Conservation (phyloP, 35 echinoderm and acorn worm genomes). For the Heliocidaris erythrogramma region DNA sequence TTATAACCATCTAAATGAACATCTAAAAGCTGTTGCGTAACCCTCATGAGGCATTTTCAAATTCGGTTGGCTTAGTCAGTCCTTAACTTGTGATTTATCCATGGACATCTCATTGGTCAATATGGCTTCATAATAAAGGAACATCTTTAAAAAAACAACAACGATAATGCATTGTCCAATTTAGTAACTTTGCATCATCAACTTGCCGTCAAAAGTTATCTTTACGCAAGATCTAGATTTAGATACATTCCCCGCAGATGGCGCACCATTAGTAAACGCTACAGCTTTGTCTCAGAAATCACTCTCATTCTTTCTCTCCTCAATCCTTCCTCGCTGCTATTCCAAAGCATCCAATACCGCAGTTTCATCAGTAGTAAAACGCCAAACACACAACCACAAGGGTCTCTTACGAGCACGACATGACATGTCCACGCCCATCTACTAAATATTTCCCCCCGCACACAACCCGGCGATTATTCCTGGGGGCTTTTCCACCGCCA, state of each 20-base stretch:
- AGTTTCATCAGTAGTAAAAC: background rate
- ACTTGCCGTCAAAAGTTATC: background rate
- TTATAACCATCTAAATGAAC: no score
- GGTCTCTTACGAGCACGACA: background rate
- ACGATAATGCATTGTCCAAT: background rate
- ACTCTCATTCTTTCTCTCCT: background rate
- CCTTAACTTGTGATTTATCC: no score
- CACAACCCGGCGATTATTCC: background rate
- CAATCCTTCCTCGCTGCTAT: background rate
- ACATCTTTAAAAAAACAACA: no score
- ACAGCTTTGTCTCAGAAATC: background rate
- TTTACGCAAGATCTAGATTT: background rate
- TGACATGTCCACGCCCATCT: background rate
- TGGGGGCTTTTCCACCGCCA: background rate
- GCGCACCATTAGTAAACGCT: background rate
- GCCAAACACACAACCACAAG: background rate
- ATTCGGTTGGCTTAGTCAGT: no score
- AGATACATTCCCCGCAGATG: background rate
- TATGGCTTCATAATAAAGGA: no score
- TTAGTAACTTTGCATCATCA: background rate
- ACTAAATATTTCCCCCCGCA: background rate
- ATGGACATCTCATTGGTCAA: background rate
- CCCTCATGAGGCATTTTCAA: no score
- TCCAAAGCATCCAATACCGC: background rate
- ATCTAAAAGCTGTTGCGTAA: no score